These are phyloP conservation scores for Drosophila subsilvestris DNA, from an alignment of 2,888 invertebrate genomes.

Conservation along the genomic window DNA sequence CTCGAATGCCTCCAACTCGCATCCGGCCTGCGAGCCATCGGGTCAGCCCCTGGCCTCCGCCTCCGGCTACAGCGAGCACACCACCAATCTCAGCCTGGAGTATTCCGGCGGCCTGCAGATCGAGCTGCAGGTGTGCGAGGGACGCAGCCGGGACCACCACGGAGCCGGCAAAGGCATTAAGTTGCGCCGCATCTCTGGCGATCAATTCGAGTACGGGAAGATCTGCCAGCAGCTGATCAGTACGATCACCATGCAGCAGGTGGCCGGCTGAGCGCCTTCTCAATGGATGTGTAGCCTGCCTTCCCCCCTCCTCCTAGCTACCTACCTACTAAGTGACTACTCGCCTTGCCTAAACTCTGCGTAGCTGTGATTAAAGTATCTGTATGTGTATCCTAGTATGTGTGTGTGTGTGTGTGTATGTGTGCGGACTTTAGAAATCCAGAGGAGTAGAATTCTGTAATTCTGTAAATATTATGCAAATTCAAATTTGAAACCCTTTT, in stretches of 20 bases:
- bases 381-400: constrained; percentile 19
- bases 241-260: constrained; percentile 90
- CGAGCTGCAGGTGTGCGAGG: constrained; percentile 91
- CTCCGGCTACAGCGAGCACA: constrained; percentile 64
- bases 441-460: neutral
- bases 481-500: neutral
- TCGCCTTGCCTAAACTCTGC: constrained; percentile 74
- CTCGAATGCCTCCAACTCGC: constrained; percentile 60
- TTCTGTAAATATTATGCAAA: neutral
- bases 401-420: constrained; percentile 22
- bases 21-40: constrained; percentile 45
- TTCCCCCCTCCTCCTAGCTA: constrained; percentile 22
- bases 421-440: constrained; percentile 15
- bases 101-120: constrained; percentile 94
- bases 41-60: constrained; percentile 42
- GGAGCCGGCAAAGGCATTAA: constrained; percentile 91
- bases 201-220: constrained; percentile 94
- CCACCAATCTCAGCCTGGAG: constrained; percentile 88
- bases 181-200: constrained; percentile 93
- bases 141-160: constrained; percentile 86
- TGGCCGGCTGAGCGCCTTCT: constrained; percentile 64
- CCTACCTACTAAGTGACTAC: constrained; percentile 45
- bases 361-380: constrained; percentile 70
- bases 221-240: constrained; percentile 94
- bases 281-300: neutral